Base-by-base conservation (phyloP, 1,140 invertebrate species). In the Ectropis grisescens region DNA sequence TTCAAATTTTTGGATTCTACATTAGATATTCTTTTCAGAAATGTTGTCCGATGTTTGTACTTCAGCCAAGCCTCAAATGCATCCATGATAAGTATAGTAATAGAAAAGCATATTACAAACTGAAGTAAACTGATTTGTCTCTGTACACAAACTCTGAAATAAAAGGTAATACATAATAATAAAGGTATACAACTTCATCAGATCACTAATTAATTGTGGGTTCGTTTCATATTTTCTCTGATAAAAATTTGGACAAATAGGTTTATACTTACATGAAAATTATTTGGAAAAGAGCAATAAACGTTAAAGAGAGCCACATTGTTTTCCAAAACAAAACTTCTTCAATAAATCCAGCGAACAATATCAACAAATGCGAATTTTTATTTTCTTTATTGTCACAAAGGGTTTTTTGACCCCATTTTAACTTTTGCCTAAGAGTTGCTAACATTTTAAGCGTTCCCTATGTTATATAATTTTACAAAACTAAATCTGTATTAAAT, bases 311-410 rank as follows among this genome's bases (percentile, higher is more conserved):
- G n/a, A 74, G 24, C 71, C 70, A 80, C 43, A 58, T 53, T 53
- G 71, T 72, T 45, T 50, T 68, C 75, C 75, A 80, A 58, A 75
- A 62, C 41, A 80, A 54, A 41, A 71, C 44, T 61, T 80, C 62
- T 59, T 75, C 65, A 47, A 75, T 46, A 31, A 65, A 19, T 28
- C 54, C 50, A 41, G 55, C 40, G 42, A 58, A 58, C 30, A 48
- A 34, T 23, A 42, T 26, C 14, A 64, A 43, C 30, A 66, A 29
- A 26, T 48, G 27, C 8, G 47, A 62, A 26, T 35, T 37, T 27
- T 58, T 45, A 7, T 24, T 45, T 25, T 47, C 41, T 25, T 41
- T 43, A 11, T 15, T 43, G 29, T 52, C 47, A 19, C 25, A 15
- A n/a, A 37, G 29, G 37, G 38, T 52, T 6, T 16, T 14, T 12